phyloP scores from a whole-genome alignment of 2,113 vertebrate species.

The Entelurus aequoreus region DNA sequence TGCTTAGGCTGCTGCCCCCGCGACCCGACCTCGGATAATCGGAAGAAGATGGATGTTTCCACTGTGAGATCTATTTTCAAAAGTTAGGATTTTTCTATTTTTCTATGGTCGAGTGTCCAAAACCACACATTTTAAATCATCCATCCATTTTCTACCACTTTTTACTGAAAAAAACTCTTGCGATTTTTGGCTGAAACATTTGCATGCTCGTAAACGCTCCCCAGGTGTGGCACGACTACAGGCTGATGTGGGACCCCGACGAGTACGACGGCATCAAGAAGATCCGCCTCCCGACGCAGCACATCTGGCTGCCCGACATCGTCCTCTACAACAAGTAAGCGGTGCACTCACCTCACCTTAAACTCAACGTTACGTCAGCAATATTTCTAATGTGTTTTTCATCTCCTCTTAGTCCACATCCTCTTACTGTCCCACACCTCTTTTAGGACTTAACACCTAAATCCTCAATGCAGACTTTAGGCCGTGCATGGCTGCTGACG shows the following conservation, averaged over 20 bases:
- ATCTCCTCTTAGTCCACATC: conserved; percentile 21
- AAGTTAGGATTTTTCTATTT: no score
- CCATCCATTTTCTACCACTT: no score
- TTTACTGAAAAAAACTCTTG: no score
- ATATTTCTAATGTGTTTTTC: conserved; percentile 24
- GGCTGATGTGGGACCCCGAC: conserved; percentile 76
- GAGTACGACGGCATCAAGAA: conserved; percentile 75
- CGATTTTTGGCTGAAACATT: no score
- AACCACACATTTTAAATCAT: no score
- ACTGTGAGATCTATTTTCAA: no score
- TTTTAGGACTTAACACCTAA: conserved; percentile 5
- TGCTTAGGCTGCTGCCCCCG: no score
- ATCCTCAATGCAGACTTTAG: neutral
- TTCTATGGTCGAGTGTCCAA: no score
- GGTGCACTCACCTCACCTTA: neutral
- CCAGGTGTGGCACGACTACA: conserved; percentile 77
- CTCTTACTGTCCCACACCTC: conserved; percentile 16
- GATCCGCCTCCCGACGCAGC: conserved; percentile 72
- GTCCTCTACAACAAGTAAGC: conserved; percentile 78
- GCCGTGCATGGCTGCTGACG: neutral
- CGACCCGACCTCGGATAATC: no score
- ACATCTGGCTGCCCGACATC: conserved; percentile 79
- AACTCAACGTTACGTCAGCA: conserved; percentile 6
- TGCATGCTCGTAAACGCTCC: neutral
- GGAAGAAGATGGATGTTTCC: no score